Evolutionary conservation across 2,888 invertebrate genomes (phyloP), one percentile per base, ranked within the genome.

Genomic region (Cerastoderma edule): DNA sequence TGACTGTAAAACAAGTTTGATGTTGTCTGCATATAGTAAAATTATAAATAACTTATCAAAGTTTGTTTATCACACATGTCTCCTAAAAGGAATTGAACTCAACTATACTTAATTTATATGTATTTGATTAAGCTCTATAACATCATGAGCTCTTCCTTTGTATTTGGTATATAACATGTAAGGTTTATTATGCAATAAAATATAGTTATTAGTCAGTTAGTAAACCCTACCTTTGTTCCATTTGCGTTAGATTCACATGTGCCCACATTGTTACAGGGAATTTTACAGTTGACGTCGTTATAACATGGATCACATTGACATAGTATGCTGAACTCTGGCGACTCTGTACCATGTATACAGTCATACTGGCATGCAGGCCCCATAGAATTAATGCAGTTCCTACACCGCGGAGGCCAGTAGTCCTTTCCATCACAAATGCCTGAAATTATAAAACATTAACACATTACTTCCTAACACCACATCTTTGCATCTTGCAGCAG

Each of bases 251-350:
- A 33, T 24, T 4, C 19, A 71, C 87, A 87, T n/a, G 53, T 50
- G 6, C 89, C 89, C n/a, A 75, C 77, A 39, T 67, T 60, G 13
- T 80, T 84, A 73, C 89, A 89, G 48, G 84, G 78, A 2, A 80
- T 80, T 16, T 80, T 44, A 75, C 89, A 89, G n/a, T 73, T 79
- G 22, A 75, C 39, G 19, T 78, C 89, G 35, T 83, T 79, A 78
- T 82, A 89, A 50, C 89, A 89, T 0, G 83, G 65, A 22, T 87
- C 84, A 73, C 89, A 89, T 30, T 63, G 48, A 68, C 89, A 89
- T 19, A 64, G 33, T 4, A 78, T 56, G 44, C 80, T 79, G 69
- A 87, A 85, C 0, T 77, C 66, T 8, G 83, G 80, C n/a, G 64
- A 28, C 68, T 88, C 88, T 8, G 44, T 54, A 30, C 89, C 89